Conservation (phyloP, 2,888 invertebrate genomes). For the Toxonevra muliebris region DNA sequence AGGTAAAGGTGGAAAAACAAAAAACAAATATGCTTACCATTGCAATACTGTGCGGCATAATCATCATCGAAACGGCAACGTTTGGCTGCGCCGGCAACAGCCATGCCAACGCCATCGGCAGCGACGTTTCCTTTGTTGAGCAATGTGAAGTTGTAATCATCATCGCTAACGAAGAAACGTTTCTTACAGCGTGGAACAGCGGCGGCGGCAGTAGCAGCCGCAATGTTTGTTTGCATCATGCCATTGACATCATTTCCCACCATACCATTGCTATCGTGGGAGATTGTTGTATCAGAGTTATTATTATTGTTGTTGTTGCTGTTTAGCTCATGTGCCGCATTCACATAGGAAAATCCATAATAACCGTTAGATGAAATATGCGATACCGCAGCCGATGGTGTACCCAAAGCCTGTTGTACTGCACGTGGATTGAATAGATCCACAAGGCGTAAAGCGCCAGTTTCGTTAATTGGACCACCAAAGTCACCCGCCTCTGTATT, state of each 20-base stretch:
- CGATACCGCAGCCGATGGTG: slow-evolving; percentile 40
- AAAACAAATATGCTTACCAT: slow-evolving; percentile 47
- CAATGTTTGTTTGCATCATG: slow-evolving; percentile 29
- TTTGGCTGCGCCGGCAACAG: slow-evolving; percentile 44
- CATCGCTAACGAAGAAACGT: slow-evolving; percentile 48
- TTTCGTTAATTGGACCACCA: slow-evolving; percentile 32
- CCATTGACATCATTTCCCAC: slow-evolving; percentile 42
- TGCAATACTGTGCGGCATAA: slow-evolving; percentile 58
- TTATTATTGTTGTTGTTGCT: slow-evolving; percentile 43
- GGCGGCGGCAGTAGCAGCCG: slow-evolving; percentile 31
- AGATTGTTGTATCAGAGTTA: slow-evolving; percentile 18
- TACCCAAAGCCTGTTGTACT: slow-evolving; percentile 30
- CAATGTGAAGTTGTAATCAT: slow-evolving; percentile 27
- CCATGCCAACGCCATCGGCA: slow-evolving; percentile 28
- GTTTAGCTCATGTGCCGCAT: slow-evolving; percentile 47
- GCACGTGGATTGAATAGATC: slow-evolving; percentile 58
- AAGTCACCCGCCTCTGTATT: slow-evolving; percentile 17
- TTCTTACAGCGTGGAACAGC: slow-evolving; percentile 53
- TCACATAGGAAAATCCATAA: slow-evolving; percentile 56
- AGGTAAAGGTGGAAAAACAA: not conserved
- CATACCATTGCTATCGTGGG: slow-evolving; percentile 32
- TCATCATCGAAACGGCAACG: slow-evolving; percentile 58
- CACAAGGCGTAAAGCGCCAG: slow-evolving; percentile 39
- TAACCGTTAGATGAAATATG: slow-evolving; percentile 59
- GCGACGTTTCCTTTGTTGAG: slow-evolving; percentile 35